Base-by-base conservation (phyloP, 1,140 invertebrate genomes). In the Drosophila truncata region DNA sequence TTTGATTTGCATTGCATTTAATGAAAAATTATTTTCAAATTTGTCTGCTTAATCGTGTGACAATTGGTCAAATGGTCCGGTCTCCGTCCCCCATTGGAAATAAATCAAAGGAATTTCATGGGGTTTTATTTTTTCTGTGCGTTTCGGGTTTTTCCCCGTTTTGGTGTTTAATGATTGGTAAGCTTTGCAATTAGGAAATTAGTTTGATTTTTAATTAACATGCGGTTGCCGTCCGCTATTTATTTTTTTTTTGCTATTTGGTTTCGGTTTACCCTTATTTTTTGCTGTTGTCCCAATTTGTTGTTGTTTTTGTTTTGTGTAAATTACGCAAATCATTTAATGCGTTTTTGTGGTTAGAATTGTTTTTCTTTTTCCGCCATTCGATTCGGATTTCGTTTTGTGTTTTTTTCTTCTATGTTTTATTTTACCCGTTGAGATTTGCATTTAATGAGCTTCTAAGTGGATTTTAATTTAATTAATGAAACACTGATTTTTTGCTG, bases 161-260 rank as follows among this genome's bases (percentile, higher is more conserved):
- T 50, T 73, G 55, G 47, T 85, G 85, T 81, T 90, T 82, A 90
- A 90, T 90, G 85, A 90, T 90, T 86, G 79, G 79, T 86, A 65
- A 79, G 83, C 79, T 82, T 90, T 79, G 85, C 85, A 90, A 90
- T 90, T 90, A 90, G 85, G 85, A 90, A 90, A 90, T 90, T 90
- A 90, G 85, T 90, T 90, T 90, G 85, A 90, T 90, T 90, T 90
- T 90, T 90, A 90, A 90, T 90, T 90, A 90, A 90, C 85, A 90
- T 90, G 85, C 85, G 85, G 85, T 90, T 82, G 78, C 50, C 67
- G 67, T 47, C 35, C 58, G 78, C 54, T 66, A 55, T 62, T 82
- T 83, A 74, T 79, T 86, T 76, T 49, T 79, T 86, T 76, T 49
- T 73, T 79, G 61, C 60, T 42, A 39, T 74, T 80, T 73, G 46